A percentile compares a stretch with the other conserved stretches of the same genome.
phyloP scores from a whole-genome alignment of 2,113 vertebrate genomes.

The Saccopteryx leptura region DNA sequence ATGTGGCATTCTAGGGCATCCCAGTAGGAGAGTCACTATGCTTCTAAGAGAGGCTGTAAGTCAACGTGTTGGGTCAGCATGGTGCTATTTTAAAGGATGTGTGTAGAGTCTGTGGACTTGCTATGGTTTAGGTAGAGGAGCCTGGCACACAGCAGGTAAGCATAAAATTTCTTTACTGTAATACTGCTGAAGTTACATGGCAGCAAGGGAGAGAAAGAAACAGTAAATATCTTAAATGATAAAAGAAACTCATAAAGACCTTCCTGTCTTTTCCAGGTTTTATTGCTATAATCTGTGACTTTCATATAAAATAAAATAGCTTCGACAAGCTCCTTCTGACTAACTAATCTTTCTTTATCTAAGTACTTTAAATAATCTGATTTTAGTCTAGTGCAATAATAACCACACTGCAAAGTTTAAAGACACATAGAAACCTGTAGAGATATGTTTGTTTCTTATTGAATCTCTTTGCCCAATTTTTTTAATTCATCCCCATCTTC shows the following conservation, averaged over 20 bases:
- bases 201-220: neutral
- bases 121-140: neutral
- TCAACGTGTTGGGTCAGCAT: constrained; percentile 30
- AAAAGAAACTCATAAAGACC: neutral
- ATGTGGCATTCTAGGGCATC: neutral
- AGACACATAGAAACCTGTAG: neutral
- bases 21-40: neutral
- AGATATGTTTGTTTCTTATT: neutral
- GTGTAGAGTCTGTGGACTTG: constrained; percentile 43
- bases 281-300: neutral
- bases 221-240: neutral
- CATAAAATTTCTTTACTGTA: constrained; percentile 5
- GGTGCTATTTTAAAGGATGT: constrained; percentile 64
- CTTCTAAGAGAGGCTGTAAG: constrained; percentile 54
- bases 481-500: neutral
- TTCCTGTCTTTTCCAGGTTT: neutral
- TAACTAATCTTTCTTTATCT: neutral
- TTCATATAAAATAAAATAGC: neutral
- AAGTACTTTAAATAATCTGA: neutral
- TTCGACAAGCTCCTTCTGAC: neutral
- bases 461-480: neutral
- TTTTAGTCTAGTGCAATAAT: neutral
- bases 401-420: neutral
- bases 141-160: neutral
- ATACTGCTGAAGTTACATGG: neutral